These are phyloP conservation scores for Anoplopoma fimbria DNA, from an alignment of 2,113 vertebrate species.

Conservation along the genomic window DNA sequence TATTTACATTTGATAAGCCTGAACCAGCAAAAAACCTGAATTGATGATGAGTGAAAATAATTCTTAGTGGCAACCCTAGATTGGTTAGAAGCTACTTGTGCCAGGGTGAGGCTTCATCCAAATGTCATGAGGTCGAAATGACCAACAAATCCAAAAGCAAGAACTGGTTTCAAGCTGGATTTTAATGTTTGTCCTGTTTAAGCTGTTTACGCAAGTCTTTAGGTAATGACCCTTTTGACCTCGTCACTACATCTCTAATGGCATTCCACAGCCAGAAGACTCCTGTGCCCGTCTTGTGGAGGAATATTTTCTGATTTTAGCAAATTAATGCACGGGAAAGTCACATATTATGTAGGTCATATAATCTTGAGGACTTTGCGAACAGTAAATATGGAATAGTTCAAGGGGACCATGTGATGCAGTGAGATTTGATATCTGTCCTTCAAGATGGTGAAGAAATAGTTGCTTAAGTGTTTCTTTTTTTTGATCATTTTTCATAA, in stretches of 20 bases:
- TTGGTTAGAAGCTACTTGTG: not conserved
- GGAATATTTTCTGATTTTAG: not conserved
- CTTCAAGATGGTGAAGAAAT: not conserved
- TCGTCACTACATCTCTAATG: conserved; percentile 23
- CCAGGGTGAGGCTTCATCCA: not conserved
- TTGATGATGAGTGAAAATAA: not conserved
- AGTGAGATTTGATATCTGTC: conserved; percentile 17
- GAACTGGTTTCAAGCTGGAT: no score
- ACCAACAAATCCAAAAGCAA: conserved; percentile 2
- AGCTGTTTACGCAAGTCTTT: conserved; percentile 45
- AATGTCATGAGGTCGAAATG: conserved; percentile 6
- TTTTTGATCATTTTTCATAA: not conserved
- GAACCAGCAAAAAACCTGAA: not conserved
- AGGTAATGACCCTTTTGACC: conserved; percentile 25
- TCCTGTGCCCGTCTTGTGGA: not conserved
- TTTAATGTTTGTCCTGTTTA: not conserved
- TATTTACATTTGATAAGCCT: not conserved
- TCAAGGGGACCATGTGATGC: not conserved
- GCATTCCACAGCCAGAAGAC: conserved; percentile 35
- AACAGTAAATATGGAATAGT: conserved; percentile 27
- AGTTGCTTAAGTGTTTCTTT: not conserved
- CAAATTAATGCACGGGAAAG: not conserved
- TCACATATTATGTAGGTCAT: not conserved
- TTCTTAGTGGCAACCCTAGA: not conserved
- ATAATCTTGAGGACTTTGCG: conserved; percentile 5